phyloP scores from a whole-genome alignment of 2,888 invertebrate genomes.

The Terebella lapidaria region DNA sequence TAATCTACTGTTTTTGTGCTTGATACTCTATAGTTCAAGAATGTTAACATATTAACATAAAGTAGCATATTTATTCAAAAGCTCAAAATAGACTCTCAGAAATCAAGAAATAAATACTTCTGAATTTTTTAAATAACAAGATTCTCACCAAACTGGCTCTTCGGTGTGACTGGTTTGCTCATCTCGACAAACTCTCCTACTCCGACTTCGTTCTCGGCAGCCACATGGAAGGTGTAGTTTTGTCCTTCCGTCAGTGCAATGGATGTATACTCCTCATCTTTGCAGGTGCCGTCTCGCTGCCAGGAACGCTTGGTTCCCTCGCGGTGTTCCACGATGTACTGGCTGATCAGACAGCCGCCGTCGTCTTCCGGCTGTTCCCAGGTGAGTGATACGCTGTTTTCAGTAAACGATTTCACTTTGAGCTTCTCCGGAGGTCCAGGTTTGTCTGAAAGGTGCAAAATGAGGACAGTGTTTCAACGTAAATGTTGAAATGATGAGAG shows the following conservation, averaged over 20 bases:
- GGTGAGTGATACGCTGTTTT: slow-evolving; percentile 33
- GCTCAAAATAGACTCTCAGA: background rate
- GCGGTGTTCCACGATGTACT: slow-evolving; percentile 44
- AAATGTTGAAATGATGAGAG: too few species aligned
- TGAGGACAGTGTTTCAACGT: too few species aligned
- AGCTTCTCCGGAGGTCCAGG: slow-evolving; percentile 45
- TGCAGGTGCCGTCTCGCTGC: background rate
- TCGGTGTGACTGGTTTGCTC: slow-evolving; percentile 36
- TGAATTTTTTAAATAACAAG: background rate
- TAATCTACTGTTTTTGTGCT: background rate
- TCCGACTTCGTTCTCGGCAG: slow-evolving; percentile 64
- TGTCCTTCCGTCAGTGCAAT: slow-evolving; percentile 17
- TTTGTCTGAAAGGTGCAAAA: slow-evolving; percentile 11
- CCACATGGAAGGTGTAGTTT: slow-evolving; percentile 21
- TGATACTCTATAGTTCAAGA: background rate
- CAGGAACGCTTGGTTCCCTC: slow-evolving; percentile 69
- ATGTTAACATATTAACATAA: background rate
- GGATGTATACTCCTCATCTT: slow-evolving; percentile 10
- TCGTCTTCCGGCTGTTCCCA: slow-evolving; percentile 54
- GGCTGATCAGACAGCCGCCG: slow-evolving; percentile 45
- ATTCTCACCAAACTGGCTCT: slow-evolving; percentile 12
- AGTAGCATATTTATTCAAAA: background rate
- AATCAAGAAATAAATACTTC: background rate
- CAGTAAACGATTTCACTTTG: slow-evolving; percentile 33
- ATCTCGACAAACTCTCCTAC: slow-evolving; percentile 58